Conservation (phyloP, 2,113 vertebrate genomes). For the Narcine bancroftii region DNA sequence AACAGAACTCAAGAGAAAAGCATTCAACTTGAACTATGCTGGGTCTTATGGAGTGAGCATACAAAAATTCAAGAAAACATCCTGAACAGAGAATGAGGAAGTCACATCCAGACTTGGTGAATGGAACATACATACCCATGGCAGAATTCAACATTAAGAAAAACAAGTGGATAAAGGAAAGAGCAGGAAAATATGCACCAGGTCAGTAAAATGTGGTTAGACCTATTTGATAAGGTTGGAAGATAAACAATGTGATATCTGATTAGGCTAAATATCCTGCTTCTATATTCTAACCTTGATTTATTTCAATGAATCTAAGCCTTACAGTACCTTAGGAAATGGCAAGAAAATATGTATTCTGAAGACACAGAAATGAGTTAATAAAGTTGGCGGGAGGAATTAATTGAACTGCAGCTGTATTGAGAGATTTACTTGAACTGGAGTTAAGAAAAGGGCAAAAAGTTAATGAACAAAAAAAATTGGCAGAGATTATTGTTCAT, state of each 20-base stretch:
- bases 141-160: not conserved
- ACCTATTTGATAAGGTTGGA: not conserved
- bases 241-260: not conserved
- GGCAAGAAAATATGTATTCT: not conserved
- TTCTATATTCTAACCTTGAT: not conserved
- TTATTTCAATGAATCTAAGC: not conserved
- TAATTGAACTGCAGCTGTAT: not conserved
- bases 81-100: not conserved
- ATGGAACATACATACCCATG: not conserved
- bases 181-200: not conserved
- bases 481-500: not conserved
- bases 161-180: not conserved
- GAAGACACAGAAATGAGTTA: not conserved
- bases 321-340: not conserved
- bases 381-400: not conserved
- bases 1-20: not conserved
- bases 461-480: not conserved
- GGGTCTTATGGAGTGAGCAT: not conserved
- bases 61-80: not conserved
- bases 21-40: not conserved
- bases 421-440: slow-evolving; percentile 22
- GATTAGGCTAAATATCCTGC: not conserved
- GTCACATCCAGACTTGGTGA: not conserved
- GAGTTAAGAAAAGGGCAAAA: not conserved
- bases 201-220: not conserved